Conservation (phyloP, 2,113 vertebrate genomes). For the Nothocercus nigrocapillus region DNA sequence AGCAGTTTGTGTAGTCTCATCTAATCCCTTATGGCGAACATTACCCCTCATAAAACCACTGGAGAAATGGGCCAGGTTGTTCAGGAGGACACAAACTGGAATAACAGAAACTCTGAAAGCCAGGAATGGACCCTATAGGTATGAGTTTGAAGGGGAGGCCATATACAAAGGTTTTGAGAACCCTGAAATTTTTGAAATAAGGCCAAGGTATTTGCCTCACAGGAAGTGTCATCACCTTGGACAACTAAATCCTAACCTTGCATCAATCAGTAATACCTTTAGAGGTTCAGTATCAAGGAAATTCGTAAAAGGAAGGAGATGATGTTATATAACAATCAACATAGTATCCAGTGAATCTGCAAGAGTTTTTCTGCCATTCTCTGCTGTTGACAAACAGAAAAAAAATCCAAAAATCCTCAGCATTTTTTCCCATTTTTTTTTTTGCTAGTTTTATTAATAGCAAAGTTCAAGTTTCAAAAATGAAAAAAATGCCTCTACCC, state of each 20-base stretch:
- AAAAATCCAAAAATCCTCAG: too few species aligned
- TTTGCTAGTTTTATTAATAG: background rate
- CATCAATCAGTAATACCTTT: background rate
- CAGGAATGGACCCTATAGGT: background rate
- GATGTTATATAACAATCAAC: background rate
- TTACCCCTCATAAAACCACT: background rate
- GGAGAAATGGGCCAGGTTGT: background rate
- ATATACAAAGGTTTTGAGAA: background rate
- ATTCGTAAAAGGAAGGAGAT: background rate
- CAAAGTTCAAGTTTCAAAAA: background rate
- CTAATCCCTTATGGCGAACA: background rate
- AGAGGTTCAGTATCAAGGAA: background rate
- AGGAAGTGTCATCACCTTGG: conserved; percentile 5
- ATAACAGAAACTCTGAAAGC: background rate
- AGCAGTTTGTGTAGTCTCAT: background rate
- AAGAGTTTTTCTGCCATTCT: background rate
- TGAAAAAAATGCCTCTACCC: background rate
- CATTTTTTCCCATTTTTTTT: background rate
- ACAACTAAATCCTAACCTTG: background rate
- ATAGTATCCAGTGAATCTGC: background rate
- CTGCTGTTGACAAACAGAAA: background rate
- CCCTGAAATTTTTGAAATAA: background rate
- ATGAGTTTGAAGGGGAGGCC: background rate
- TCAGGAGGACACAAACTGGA: background rate
- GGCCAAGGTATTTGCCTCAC: background rate